These are phyloP conservation scores for Phyto melanocephala DNA, from an alignment of 2,888 invertebrate species.

Conservation along the genomic window DNA sequence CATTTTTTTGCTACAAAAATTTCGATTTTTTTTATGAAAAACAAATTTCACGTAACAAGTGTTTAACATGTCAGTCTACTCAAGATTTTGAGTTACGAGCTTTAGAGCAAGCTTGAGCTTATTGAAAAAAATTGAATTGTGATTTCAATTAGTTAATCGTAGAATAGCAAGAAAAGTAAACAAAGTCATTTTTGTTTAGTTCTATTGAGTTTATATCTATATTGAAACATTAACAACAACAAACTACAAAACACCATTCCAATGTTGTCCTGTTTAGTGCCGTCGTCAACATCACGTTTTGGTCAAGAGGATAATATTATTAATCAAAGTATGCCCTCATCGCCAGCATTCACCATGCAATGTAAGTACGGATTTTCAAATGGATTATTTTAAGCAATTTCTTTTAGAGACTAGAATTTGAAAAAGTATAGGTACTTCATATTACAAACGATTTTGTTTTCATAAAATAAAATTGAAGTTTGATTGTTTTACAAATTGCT, in stretches of 20 bases:
- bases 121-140: conserved; percentile 6
- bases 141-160: background rate
- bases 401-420: background rate
- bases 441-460: no score
- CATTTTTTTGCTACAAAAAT: background rate
- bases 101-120: conserved; percentile 38
- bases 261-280: conserved; percentile 80
- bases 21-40: conserved; percentile 23
- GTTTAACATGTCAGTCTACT: conserved; percentile 9
- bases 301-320: conserved; percentile 79
- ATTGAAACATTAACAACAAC: conserved; percentile 34
- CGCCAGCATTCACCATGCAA: conserved; percentile 79
- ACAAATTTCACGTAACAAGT: background rate
- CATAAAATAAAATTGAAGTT: no score
- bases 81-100: conserved; percentile 41
- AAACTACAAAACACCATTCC: conserved; percentile 73
- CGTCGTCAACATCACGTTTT: conserved; percentile 78
- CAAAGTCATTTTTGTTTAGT: conserved; percentile 15
- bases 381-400: background rate
- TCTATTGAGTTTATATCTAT: background rate
- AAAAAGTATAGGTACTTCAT: no score
- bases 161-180: background rate
- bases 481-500: no score
- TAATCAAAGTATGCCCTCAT: conserved; percentile 79
- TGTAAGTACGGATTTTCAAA: conserved; percentile 74